Evolutionary conservation across 2,113 vertebrate genomes (phyloP), one percentile per base, ranked within the genome.

Genomic region (Albula glossodonta): DNA sequence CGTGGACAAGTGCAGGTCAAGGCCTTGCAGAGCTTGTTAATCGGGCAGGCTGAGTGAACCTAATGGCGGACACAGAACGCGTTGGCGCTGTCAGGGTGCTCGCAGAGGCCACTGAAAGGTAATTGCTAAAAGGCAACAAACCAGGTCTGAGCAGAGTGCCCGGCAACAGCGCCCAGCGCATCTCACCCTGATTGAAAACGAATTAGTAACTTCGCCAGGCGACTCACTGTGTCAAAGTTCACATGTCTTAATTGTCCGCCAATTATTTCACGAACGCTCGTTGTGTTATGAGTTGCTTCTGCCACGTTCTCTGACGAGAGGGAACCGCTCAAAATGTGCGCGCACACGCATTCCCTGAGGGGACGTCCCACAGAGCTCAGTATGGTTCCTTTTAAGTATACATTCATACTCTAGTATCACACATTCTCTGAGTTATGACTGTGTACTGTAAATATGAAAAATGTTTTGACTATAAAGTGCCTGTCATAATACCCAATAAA

Each of bases 121-220:
- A 8, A 63, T 4, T 79, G 41, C 41, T 80, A 50, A 50, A 80
- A 80, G 41, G 78, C 41, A 80, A 49, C 63, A 19, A 70, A 70
- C 19, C 3, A 70, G 63, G n/a, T 5, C 19, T 70, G 63, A 70
- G 19, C 19, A n/a, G 13, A 70, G 63, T n/a, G 63, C 63, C 63
- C 63, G n/a, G 63, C 81, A 53, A 49, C 90, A 89, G 90, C 89
- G 90, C 84, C 84, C 82, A 41, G 51, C 19, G 19, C 9, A 52
- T 50, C 22, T 66, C 52, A 2, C 66, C 63, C 48, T 48, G 49
- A 92, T 89, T 77, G 84, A 17, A 83, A 87, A 89, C 89, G 87
- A 87, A 90, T 2, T 49, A 87, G 50, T 19, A 88, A 51, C 88
- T 88, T 90, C 85, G 81, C 89, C 51, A 89, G 63, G 82, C 31